Evolutionary conservation across 2,797 vertebrate genomes (phyloP), one percentile per base, ranked within the genome.

Genomic region (Microtus agrestis): DNA sequence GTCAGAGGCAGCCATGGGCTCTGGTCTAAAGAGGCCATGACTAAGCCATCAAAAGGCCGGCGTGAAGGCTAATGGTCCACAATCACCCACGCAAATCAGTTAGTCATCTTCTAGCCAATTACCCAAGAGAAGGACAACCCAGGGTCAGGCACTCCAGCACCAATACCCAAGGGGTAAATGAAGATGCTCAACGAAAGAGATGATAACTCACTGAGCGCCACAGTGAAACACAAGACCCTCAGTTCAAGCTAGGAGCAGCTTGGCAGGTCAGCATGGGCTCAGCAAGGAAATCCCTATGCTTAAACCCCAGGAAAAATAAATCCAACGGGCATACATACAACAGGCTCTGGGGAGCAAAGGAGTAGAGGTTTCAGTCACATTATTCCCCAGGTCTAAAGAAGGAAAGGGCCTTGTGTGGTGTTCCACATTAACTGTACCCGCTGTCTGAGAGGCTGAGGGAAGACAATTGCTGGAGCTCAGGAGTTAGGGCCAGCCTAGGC

Each of bases 101-200:
- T 74, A n/a, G 15, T 9, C 48, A 15, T 29, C 13, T 6, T 63
- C 48, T 73, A 82, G 77, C 81, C 81, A 76, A 4, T 61, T 73
- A 69, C 56, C 56, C 88, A n/a, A 76, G 63, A 79, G n/a, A 81
- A 92, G 17, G 90, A 89, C 86, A 92, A 92, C 48, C 54, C 85
- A 29, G 1, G 43, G 80, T 63, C 63, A 21, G 69, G 37, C n/a
- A 6, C 82, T 40, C 67, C 31, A 37, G 56, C 3, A 17, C 46
- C 40, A 54, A 51, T 43, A 13, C 61, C 43, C 88, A 76, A 87
- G 76, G 56, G 59, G 59, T 67, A 94, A 89, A 91, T 19, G 31
- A 82, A 81, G 40, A 67, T 37, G 40, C 73, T 92, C 63, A 74
- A 46, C 23, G 40, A 43, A 79, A 93, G 71, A 54, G 15, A 80